Conservation (phyloP, 30 jellyfish, hydroid and myxozoan genomes). For the Aurelia sp. region DNA sequence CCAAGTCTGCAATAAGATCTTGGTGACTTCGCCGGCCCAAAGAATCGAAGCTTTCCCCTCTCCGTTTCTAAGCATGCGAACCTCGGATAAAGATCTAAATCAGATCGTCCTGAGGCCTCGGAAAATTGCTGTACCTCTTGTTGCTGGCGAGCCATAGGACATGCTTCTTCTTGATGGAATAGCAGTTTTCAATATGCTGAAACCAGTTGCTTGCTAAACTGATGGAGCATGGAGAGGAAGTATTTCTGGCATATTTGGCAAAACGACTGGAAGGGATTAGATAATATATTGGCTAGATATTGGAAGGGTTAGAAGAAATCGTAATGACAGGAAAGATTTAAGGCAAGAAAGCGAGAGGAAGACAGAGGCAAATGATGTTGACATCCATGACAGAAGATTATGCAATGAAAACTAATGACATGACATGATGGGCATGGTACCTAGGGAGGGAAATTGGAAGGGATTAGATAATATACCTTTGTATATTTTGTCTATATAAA, state of each 20-base stretch:
- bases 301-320: too few species aligned
- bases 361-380: too few species aligned
- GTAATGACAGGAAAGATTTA: too few species aligned
- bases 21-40: background rate
- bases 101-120: background rate
- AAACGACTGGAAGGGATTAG: background rate
- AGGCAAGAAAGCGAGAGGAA: too few species aligned
- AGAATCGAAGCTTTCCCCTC: background rate
- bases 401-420: too few species aligned
- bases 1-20: conserved; percentile 19
- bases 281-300: too few species aligned
- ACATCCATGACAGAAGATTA: too few species aligned
- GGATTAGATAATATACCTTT: background rate
- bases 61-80: conserved; percentile 9
- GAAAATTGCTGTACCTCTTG: too few species aligned
- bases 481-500: background rate
- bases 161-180: conserved; percentile 4
- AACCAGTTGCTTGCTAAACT: background rate
- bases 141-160: background rate
- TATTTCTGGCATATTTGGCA: background rate
- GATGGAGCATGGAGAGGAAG: background rate
- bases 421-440: too few species aligned
- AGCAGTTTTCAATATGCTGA: background rate
- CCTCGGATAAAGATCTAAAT: background rate
- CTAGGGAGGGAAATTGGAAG: too few species aligned